Base-by-base conservation (phyloP, 2,113 vertebrate genomes). In the Myodes glareolus region DNA sequence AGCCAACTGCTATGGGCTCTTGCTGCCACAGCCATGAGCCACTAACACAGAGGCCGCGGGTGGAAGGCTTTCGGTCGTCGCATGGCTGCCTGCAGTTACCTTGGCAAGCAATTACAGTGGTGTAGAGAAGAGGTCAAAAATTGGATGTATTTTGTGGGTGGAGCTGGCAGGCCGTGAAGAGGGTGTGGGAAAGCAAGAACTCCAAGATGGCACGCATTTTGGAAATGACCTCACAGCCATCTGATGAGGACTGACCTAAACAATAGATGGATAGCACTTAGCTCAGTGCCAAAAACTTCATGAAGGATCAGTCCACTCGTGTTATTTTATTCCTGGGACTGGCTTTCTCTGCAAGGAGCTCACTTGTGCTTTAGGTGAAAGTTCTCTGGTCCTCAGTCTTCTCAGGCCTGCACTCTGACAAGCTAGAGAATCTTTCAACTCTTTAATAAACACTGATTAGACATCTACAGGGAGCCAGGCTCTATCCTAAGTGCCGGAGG, bases 191-290 rank as follows among this genome's bases (percentile, higher is more conserved):
- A 81, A 93, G 68, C 16, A 39, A 70, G 75, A 89, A 95, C 84
- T 50, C 31, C 58, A 96, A 67, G 72, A 89, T 13, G n/a, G 94
- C 36, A 21, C 31, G 50, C n/a, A 13, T 84, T 76, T 86, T 86
- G 31, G 72, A 88, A 86, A 84, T 88, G 84, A 84, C 63, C n/a
- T 77, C 84, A 67, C 4, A 12, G 94, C 86, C 94, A 81, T 91
- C 82, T 63, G 92, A 63, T 29, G n/a, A 89, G 90, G 73, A 55
- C 3, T 92, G 88, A 92, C 84, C 73, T 65, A 87, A 78, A 87
- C 77, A 70, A 82, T 12, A 2, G 73, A 55, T 72, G 42, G 61
- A n/a, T 3, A 58, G 55, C 42, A 42, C 50, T 70, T 61, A 80
- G 65, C 86, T 63, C 13, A 10, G 92, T 65, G 81, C 94, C 92